Evolutionary conservation across 2,797 vertebrate species (phyloP).

Genomic region (Sebastiscus tertius): DNA sequence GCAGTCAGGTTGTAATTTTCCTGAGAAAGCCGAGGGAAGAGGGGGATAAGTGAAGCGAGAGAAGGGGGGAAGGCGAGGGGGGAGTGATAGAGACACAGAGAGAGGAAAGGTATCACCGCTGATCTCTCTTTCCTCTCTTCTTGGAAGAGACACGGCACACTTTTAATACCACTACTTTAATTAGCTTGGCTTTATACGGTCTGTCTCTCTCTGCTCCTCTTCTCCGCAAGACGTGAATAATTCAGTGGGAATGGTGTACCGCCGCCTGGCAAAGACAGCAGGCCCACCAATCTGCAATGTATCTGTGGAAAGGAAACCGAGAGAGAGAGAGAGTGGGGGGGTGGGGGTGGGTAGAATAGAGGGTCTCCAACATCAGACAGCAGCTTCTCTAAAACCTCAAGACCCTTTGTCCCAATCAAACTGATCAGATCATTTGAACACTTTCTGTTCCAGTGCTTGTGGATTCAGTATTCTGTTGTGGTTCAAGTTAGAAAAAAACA

Average conservation of each 20-base stretch:
- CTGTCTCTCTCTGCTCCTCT: slow-evolving; percentile 58
- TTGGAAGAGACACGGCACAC: slow-evolving; percentile 72
- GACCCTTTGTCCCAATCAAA: neutral
- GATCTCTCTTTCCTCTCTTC: slow-evolving; percentile 74
- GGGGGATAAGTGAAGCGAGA: slow-evolving; percentile 74
- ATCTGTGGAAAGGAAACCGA: slow-evolving; percentile 44
- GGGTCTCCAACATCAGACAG: neutral
- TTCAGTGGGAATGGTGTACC: slow-evolving; percentile 74
- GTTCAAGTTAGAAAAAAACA: neutral
- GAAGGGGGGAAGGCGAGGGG: slow-evolving; percentile 46
- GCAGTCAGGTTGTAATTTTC: slow-evolving; percentile 88
- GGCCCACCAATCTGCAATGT: slow-evolving; percentile 65
- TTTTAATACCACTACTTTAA: slow-evolving; percentile 81
- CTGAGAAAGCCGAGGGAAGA: slow-evolving; percentile 79
- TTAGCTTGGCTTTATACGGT: slow-evolving; percentile 69
- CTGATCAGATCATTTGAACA: neutral
- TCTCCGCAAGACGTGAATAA: slow-evolving; percentile 75
- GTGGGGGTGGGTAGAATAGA: neutral
- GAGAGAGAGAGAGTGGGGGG: neutral
- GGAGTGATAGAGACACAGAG: slow-evolving; percentile 56
- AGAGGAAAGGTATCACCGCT: slow-evolving; percentile 79
- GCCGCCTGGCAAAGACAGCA: slow-evolving; percentile 65
- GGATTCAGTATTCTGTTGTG: neutral
- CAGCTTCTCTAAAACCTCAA: slow-evolving; percentile 17
- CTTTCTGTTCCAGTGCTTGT: neutral